These are phyloP conservation scores for Phoenicopterus ruber DNA, from an alignment of 2,113 vertebrate genomes.

Conservation along the genomic window DNA sequence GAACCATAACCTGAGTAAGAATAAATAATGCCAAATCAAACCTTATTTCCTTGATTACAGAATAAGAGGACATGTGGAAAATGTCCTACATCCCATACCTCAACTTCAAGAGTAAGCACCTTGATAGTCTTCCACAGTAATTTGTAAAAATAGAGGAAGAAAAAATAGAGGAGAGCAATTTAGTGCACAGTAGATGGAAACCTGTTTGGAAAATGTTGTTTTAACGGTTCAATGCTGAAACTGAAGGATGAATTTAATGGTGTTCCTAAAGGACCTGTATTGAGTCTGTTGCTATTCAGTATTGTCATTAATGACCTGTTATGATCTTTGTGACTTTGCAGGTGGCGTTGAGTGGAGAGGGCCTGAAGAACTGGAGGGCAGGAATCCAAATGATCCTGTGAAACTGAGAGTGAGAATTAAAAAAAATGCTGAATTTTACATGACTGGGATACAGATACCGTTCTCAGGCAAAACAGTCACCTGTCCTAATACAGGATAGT, in stretches of 20 bases:
- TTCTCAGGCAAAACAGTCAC: background rate
- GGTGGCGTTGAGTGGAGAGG: background rate
- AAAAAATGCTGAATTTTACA: background rate
- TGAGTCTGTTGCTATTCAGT: background rate
- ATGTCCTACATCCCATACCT: background rate
- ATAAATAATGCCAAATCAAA: background rate
- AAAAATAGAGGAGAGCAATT: background rate
- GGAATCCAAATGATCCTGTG: background rate
- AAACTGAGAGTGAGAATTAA: background rate
- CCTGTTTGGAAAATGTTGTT: background rate
- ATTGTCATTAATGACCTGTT: background rate
- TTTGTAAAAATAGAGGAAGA: background rate
- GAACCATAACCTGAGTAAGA: background rate
- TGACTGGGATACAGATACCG: background rate
- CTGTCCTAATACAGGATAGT: background rate
- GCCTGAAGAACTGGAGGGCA: background rate
- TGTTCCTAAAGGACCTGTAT: background rate
- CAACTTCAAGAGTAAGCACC: background rate
- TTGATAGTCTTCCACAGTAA: background rate
- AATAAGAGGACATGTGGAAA: background rate
- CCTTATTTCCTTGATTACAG: background rate
- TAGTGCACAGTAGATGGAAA: background rate
- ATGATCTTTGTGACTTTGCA: background rate
- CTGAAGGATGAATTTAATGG: background rate
- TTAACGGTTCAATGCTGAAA: background rate